phyloP scores from a whole-genome alignment of 1,140 invertebrate species.

The Rhagoletis zephyria region DNA sequence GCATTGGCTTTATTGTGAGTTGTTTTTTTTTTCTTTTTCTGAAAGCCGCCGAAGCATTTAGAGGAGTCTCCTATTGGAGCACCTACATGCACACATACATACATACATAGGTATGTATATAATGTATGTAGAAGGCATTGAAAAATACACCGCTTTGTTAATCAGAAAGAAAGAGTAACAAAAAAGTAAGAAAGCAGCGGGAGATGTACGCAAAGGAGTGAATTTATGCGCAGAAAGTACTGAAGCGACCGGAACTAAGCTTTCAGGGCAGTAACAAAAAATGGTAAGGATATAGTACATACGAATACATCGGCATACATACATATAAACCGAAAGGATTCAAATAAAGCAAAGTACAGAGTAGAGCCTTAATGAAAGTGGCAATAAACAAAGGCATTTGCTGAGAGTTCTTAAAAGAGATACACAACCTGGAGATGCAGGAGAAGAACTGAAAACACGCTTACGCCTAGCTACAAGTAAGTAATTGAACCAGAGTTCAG shows the following conservation, averaged over 20 bases:
- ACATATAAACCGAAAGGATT: too few relatives aligned
- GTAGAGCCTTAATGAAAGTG: constrained; percentile 16
- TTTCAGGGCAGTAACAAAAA: background rate
- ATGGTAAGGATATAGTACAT: too few relatives aligned
- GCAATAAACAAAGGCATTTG: background rate
- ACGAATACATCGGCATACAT: too few relatives aligned
- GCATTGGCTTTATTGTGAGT: too few relatives aligned
- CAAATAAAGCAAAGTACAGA: background rate
- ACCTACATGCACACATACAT: background rate
- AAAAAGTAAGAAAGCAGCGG: background rate
- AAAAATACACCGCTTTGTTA: too few relatives aligned
- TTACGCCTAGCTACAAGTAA: background rate
- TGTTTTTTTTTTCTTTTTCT: too few relatives aligned
- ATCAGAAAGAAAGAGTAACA: too few relatives aligned
- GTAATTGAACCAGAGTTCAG: background rate
- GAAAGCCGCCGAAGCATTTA: too few relatives aligned
- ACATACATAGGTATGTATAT: background rate
- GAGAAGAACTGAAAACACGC: background rate
- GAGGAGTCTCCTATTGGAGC: too few relatives aligned
- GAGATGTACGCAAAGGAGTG: background rate
- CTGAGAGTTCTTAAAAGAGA: background rate
- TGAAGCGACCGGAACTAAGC: background rate
- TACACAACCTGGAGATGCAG: too few relatives aligned
- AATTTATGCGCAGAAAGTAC: background rate
- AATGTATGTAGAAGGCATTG: too few relatives aligned